Evolutionary conservation across 2,797 vertebrate genomes (phyloP), one percentile per base, ranked within the genome.

Genomic region (Myotis planiceps): DNA sequence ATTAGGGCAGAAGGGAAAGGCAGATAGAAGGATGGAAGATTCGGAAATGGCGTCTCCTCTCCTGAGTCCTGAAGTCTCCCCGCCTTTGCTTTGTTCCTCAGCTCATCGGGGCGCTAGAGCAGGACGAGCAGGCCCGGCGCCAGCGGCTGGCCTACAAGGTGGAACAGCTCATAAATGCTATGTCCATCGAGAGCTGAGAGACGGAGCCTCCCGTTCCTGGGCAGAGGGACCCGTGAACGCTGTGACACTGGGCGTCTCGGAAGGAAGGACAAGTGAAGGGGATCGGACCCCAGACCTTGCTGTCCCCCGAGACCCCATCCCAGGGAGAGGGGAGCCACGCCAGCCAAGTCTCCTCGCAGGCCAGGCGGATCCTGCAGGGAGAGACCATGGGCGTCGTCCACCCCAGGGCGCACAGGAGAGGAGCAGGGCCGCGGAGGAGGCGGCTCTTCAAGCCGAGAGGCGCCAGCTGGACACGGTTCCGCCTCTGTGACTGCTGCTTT

Each of bases 181-280:
- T 99, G 99, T 99, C 99, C 93, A 97, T 99, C 0, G 99, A 99
- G 98, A 99, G 99, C 99, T 99, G 99, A 99, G 98, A 96, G 98
- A 95, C 42, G 89, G 97, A 66, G 74, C 95, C 63, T 32, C 9
- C 32, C 9, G 39, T 94, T 96, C 97, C 92, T 90, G 29, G 6
- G 95, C 32, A 93, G 97, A 98, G 96, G 98, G 97, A 98, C 97
- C 97, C 85, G 45, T 71, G 89, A 83, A 63, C n/a, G 71, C 97
- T 66, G 10, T 42, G 95, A 96, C 96, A 92, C 94, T 45, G 1
- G 90, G 96, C 82, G 53, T 89, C 95, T 55, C 42, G 27, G 96
- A 96, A 93, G 96, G 74, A 96, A 98, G 75, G 97, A 97, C 84
- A 51, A 82, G 96, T 90, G 81, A 96, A 85, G 97, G 96, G 96